phyloP scores from a whole-genome alignment of 2,888 invertebrate species.

The Sinohyriopsis cumingii region DNA sequence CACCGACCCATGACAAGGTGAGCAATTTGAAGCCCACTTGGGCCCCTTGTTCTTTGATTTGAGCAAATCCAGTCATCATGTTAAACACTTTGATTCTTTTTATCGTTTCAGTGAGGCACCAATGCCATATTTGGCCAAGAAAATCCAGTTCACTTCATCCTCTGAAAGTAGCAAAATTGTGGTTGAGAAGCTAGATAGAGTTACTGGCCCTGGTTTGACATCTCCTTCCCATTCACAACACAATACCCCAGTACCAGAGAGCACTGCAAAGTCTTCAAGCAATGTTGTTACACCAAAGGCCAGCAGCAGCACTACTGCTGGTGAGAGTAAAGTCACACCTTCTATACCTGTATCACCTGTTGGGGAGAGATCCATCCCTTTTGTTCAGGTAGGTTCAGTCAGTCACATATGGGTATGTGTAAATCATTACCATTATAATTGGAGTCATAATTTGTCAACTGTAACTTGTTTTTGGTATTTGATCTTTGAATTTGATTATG shows the following conservation, averaged over 20 bases:
- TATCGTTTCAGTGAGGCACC: constrained; percentile 53
- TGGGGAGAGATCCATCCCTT: constrained; percentile 9
- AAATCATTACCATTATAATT: no score
- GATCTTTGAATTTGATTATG: no score
- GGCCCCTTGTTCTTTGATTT: no score
- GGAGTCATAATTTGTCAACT: no score
- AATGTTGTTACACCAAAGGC: no score
- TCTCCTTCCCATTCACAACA: constrained; percentile 33
- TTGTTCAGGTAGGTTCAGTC: constrained; percentile 17
- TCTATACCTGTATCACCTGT: constrained; percentile 9
- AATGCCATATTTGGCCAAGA: constrained; percentile 51
- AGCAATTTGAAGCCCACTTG: no score
- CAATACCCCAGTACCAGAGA: constrained; percentile 1
- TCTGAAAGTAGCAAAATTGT: constrained; percentile 86
- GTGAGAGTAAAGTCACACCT: background rate
- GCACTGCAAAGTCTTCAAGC: constrained; percentile 10
- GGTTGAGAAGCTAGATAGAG: constrained; percentile 81
- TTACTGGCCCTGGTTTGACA: constrained; percentile 52
- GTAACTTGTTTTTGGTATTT: no score
- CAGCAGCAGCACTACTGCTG: no score
- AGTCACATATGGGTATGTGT: no score
- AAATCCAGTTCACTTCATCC: constrained; percentile 81
- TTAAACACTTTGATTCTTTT: no score
- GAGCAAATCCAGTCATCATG: no score
- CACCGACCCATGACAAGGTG: no score